Base-by-base conservation (phyloP, 2,888 invertebrate genomes). In the Cantharis flavilabris region DNA sequence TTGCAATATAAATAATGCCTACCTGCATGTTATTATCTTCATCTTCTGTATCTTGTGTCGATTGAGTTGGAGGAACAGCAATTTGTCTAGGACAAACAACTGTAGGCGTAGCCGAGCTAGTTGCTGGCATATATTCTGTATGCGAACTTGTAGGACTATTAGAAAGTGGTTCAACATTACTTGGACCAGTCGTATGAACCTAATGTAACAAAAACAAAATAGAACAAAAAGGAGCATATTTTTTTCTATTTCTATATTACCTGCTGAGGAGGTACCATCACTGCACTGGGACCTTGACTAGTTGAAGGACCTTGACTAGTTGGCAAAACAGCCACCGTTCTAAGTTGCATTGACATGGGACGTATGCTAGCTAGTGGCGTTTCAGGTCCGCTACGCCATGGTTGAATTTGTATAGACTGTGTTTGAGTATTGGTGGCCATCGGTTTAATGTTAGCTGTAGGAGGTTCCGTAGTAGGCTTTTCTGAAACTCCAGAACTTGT, bases 381-480 rank as follows among this genome's bases (percentile, higher is more conserved):
- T 86, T 96, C 95, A 5, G 94, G 92, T 3, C 94, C 93, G 79
- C 86, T 88, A 18, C 95, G 92, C 87, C 94, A 92, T 20, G 92
- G 92, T n/a, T 90, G 91, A 63, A 92, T 91, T 4, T 92, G 91
- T 84, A 90, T 92, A 62, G 91, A 89, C 79, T 90, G 90, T 49
- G 88, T 88, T 83, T 88, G 88, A 20, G 88, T 87, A 77, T 88
- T 88, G 1, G 88, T 88, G 0, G 97, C 95, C 94, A 98, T 96
- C 0, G 98, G 98, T 87, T 97, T 96, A 65, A 98, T 98, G 86
- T 98, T 98, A 5, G 98, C 98, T 0, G 97, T 98, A 0, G 94
- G 92, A 28, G 93, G 92, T 81, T 93, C 93, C 0, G 89, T 89
- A 3, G 89, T 88, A 1, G 89, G 88, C 81, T 91, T 91, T 62